These are phyloP conservation scores for Macroramphosus scolopax DNA, from an alignment of 2,797 vertebrate species.

Conservation along the genomic window DNA sequence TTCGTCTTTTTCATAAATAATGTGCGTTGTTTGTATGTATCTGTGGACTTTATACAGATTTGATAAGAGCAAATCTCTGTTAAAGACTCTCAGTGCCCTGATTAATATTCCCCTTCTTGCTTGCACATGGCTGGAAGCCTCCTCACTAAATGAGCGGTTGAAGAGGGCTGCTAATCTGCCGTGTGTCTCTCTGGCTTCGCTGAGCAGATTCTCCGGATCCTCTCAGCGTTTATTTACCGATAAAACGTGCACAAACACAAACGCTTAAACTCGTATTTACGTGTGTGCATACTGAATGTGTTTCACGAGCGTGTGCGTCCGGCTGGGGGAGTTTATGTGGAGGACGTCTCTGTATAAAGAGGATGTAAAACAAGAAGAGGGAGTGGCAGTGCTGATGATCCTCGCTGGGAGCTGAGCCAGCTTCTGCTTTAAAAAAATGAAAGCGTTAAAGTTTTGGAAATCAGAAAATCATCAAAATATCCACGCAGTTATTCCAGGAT, in stretches of 20 bases:
- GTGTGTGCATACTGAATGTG: not conserved
- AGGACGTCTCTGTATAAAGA: conserved; percentile 30
- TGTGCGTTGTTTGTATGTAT: conserved; percentile 64
- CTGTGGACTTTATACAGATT: conserved; percentile 46
- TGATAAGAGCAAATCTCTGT: conserved; percentile 54
- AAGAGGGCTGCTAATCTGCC: conserved; percentile 46
- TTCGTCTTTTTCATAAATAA: conserved; percentile 65
- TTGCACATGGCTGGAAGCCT: conserved; percentile 52
- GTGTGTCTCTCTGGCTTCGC: conserved; percentile 32
- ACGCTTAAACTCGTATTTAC: not conserved
- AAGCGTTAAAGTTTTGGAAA: conserved; percentile 4
- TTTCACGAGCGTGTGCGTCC: conserved; percentile 7
- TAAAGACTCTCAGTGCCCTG: conserved; percentile 39
- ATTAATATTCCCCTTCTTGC: conserved; percentile 67
- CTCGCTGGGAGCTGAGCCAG: conserved; percentile 11
- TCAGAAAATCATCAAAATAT: not conserved
- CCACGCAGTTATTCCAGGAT: not conserved
- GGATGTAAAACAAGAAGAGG: conserved; percentile 33
- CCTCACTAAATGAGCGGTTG: conserved; percentile 56
- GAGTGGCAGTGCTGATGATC: conserved; percentile 31
- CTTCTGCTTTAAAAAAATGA: conserved; percentile 17
- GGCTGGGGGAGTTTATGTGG: conserved; percentile 17
- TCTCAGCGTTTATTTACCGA: conserved; percentile 22
- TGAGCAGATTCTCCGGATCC: conserved; percentile 3
- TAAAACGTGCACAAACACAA: conserved; percentile 3